Conservation (phyloP, 2,888 invertebrate genomes). For the Andrena marginata region DNA sequence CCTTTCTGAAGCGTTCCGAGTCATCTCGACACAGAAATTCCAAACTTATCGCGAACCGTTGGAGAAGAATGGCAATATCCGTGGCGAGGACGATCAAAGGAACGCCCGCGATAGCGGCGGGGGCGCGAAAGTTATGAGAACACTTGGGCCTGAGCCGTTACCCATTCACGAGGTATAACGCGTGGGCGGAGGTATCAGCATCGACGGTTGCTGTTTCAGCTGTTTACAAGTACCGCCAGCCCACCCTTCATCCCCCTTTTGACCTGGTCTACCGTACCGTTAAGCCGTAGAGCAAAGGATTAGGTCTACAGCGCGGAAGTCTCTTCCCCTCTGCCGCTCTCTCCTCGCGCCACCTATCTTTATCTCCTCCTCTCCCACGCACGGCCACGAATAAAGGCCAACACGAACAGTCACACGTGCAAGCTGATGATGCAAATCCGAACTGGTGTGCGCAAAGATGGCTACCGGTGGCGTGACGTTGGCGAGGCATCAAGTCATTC, state of each 20-base stretch:
- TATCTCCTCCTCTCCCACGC: slow-evolving; percentile 29
- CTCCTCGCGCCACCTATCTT: slow-evolving; percentile 4
- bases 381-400: slow-evolving; percentile 31
- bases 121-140: slow-evolving; percentile 61
- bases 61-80: slow-evolving; percentile 27
- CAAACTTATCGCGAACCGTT: neutral
- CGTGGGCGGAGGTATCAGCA: slow-evolving; percentile 51
- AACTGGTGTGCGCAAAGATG: slow-evolving; percentile 49
- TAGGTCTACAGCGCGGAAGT: slow-evolving; percentile 55
- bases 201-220: slow-evolving; percentile 70
- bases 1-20: neutral
- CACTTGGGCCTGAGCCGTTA: slow-evolving; percentile 35
- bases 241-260: slow-evolving; percentile 39
- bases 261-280: slow-evolving; percentile 60
- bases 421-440: slow-evolving; percentile 61
- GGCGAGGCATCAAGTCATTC: slow-evolving; percentile 58
- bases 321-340: neutral
- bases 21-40: slow-evolving; percentile 3
- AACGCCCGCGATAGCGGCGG: slow-evolving; percentile 24
- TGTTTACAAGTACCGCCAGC: slow-evolving; percentile 68
- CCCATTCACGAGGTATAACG: slow-evolving; percentile 53
- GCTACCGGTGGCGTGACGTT: slow-evolving; percentile 31
- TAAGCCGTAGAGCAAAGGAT: slow-evolving; percentile 66
- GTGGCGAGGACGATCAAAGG: slow-evolving; percentile 25
- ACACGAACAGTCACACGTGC: slow-evolving; percentile 22